phyloP scores from a whole-genome alignment of 2,888 invertebrate species.

The Athetis lepigone region DNA sequence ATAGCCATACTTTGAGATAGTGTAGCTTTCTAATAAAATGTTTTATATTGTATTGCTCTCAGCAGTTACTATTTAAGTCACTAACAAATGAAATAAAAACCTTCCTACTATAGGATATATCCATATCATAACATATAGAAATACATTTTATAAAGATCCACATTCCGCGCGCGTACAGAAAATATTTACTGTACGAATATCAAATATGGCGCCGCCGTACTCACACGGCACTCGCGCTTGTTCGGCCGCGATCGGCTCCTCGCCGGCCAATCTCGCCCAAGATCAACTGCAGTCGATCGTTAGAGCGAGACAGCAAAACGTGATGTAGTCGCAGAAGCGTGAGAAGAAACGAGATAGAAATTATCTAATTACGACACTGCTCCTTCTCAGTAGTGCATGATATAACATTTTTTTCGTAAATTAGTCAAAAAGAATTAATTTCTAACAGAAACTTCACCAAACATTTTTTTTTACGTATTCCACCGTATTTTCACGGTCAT shows the following conservation, averaged over 20 bases:
- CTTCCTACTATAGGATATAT: too few species aligned
- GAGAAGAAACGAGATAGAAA: constrained; percentile 73
- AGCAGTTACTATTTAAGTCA: too few species aligned
- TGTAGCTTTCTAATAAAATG: too few species aligned
- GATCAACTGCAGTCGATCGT: constrained; percentile 59
- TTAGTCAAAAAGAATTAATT: constrained; percentile 74
- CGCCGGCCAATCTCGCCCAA: constrained; percentile 65
- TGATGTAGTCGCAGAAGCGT: constrained; percentile 17
- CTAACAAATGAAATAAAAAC: too few species aligned
- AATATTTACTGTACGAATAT: too few species aligned
- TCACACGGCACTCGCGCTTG: constrained; percentile 43
- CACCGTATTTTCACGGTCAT: constrained; percentile 76
- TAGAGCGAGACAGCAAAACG: constrained; percentile 70
- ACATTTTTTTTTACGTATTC: constrained; percentile 78
- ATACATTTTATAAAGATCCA: too few species aligned
- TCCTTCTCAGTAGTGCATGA: constrained; percentile 78
- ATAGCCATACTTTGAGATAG: too few species aligned
- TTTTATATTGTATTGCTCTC: too few species aligned
- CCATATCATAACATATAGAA: too few species aligned
- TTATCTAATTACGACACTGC: constrained; percentile 78
- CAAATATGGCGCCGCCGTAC: constrained; percentile 65
- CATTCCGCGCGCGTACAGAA: not conserved
- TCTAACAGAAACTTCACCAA: constrained; percentile 78
- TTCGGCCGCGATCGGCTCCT: constrained; percentile 58
- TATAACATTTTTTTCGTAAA: constrained; percentile 80